Base-by-base conservation (phyloP, 1,140 invertebrate species). In the Sycobia sp. region DNA sequence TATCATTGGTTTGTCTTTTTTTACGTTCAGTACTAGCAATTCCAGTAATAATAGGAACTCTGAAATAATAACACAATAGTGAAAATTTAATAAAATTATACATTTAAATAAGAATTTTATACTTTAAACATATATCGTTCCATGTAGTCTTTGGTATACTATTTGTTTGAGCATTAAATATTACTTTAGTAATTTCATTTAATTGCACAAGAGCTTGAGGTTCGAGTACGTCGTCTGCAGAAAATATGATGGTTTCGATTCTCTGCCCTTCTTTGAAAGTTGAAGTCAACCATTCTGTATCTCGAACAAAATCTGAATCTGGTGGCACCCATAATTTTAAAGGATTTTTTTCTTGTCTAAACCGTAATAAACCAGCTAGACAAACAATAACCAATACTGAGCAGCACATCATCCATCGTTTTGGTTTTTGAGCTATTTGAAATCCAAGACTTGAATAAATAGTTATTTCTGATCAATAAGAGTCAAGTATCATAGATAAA, bases 261-360 rank as follows among this genome's bases (percentile, higher is more conserved):
- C 88, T 79, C 67, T 87, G 84, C 20, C 85, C 87, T 43, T 84
- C 84, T 54, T 86, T 83, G 77, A 89, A 89, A 62, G 85, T 86
- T n/a, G 84, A 77, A 69, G 89, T 86, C 39, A 91, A 83, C 89
- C 90, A 91, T 60, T 91, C 84, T 7, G 89, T 88, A 62, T 90
- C 87, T 63, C 72, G 72, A 36, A 84, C 83, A 75, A 90, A 91
- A 61, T 88, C 85, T 0, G 89, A 90, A 58, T 90, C 78, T 38
- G 82, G 80, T 8, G 85, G 83, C 8, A 91, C 86, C 90, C 90
- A 92, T 57, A 92, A 75, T 73, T 88, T 89, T 61, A 91, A 76
- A 1, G 90, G 90, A 75, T 90, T 87, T 68, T 84, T 84, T 67
- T 86, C 85, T 67, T 78, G 78, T 39, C 75, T 70, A 63, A 82